Base-by-base conservation (phyloP, 2,797 vertebrate genomes). In the Antrozous pallidus region DNA sequence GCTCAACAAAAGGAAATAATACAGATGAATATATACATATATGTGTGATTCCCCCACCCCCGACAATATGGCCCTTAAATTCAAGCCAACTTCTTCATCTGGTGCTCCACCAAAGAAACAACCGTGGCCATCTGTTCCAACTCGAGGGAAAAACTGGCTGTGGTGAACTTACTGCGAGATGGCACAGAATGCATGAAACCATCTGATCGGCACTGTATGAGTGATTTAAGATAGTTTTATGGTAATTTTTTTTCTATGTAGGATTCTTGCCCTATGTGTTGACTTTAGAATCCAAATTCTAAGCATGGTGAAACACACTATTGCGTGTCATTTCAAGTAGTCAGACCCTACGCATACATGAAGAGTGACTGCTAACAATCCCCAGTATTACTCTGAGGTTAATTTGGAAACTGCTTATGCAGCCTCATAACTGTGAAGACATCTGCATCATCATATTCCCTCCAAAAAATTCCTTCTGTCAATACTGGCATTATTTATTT, bases 31-130 rank as follows among this genome's bases (percentile, higher is more conserved):
- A 92, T 56, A 70, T 87, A 94, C 71, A 91, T 94, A 86, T 61
- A 91, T 82, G 70, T 91, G 38, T 78, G 56, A 90, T 45, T 54
- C 3, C 61, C 17, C 33, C 54, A 33, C 79, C n/a, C 45, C 45
- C 70, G 20, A 82, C 95, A 96, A 96, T 96, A 96, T 96, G 96
- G 94, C 69, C 51, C 96, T 95, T 71, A 84, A 94, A 77, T 95
- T 93, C 81, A 92, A 90, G 97, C 97, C 96, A 97, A 92, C 33
- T 36, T 17, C 87, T 96, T 95, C 95, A 95, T 96, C 96, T 97
- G 96, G 95, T 96, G 83, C 93, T 91, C 70, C 94, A 96, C 96
- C 94, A 95, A 96, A 94, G 97, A 97, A 95, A 92, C 84, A 96
- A 93, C 96, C 93, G 56, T 3, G 54, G 56, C 96, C 97, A 97